Evolutionary conservation across 1,140 invertebrate genomes (phyloP), one percentile per base, ranked within the genome.

Genomic region (Philopotamus ludificatus): DNA sequence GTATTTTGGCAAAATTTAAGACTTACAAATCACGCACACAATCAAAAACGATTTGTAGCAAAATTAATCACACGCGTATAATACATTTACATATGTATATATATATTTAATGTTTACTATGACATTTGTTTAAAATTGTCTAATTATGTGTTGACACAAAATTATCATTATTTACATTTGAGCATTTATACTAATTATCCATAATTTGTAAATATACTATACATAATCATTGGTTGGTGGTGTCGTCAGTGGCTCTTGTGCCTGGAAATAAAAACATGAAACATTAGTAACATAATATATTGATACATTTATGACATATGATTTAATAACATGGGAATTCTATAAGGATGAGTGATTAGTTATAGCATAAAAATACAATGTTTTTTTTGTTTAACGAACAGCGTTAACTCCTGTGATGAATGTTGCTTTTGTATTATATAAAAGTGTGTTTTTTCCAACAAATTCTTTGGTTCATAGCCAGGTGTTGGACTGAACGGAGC

Each of bases 191-290:
- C 59, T 69, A 59, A 42, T 42, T 47, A 44, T 61, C 57, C 54
- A 55, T 54, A 70, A 66, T 65, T 53, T 20, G 28, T 12, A 41
- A 23, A 55, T 22, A 20, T 73, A 77, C 77, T 81, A 81, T 77
- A 88, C 87, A 77, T 85, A 87, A 72, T 89, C 86, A 79, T 88
- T 88, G 74, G 84, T 86, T 73, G 85, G 85, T 72, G 86, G 84
- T 76, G 83, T 84, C 66, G 86, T 89, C 71, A 89, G 81, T 59
- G 87, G 87, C 79, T 89, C 85, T 78, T 88, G 86, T 69, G 87
- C 86, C 87, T 89, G 80, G 7, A 80, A 83, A 77, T 68, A 76
- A 73, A 75, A 72, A 76, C 72, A 42, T n/a, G n/a, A n/a, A n/a
- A n/a, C n/a, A n/a, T n/a, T n/a, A n/a, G n/a, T n/a, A n/a, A n/a